A percentile compares a stretch with the other conserved stretches of the same genome.
Evolutionary conservation across 1,140 invertebrate genomes (phyloP).

Genomic region (Diuraphis noxia): DNA sequence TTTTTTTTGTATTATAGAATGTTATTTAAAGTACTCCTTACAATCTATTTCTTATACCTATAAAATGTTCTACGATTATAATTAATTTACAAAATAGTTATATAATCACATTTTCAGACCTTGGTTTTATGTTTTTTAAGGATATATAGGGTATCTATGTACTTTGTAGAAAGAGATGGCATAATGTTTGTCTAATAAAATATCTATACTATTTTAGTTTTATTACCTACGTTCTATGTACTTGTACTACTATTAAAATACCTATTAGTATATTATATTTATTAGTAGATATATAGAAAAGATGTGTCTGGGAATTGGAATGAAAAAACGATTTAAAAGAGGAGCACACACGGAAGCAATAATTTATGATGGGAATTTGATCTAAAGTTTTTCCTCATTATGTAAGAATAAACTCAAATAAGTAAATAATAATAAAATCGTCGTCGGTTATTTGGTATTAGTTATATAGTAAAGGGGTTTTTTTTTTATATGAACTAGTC

Average conservation of each 20-base stretch:
- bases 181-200: too few species aligned
- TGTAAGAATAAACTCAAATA: not conserved
- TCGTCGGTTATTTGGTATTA: not conserved
- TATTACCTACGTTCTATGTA: not conserved
- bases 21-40: not conserved
- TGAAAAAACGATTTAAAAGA: not conserved
- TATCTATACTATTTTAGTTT: too few species aligned
- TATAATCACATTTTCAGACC: too few species aligned
- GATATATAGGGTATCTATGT: too few species aligned
- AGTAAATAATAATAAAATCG: conserved; percentile 8
- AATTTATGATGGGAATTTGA: not conserved
- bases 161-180: too few species aligned
- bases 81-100: too few species aligned
- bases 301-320: not conserved
- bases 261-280: too few species aligned
- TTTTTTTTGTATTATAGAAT: not conserved
- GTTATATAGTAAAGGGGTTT: not conserved
- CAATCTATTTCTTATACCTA: not conserved
- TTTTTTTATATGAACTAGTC: not conserved
- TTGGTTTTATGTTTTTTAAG: too few species aligned
- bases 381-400: not conserved
- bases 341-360: not conserved
- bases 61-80: too few species aligned
- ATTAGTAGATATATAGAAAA: not conserved
- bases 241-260: not conserved